Evolutionary conservation across 2,888 invertebrate genomes (phyloP).

Genomic region (Oasisia sp.): DNA sequence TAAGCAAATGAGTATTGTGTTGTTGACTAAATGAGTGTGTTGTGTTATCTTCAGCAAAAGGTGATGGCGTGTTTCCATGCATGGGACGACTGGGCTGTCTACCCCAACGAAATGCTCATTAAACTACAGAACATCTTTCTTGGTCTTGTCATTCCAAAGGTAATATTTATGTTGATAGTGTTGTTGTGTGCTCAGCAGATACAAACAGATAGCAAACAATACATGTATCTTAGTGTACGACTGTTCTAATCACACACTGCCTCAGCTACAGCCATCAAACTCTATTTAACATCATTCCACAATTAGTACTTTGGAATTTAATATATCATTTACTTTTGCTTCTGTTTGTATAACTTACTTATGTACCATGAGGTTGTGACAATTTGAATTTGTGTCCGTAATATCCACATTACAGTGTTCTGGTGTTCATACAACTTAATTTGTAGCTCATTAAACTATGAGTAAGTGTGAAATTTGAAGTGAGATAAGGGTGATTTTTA

Average conservation of each 20-base stretch:
- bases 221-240: not conserved
- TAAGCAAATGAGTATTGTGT: not conserved
- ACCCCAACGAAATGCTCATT: constrained; percentile 90
- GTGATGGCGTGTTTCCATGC: constrained; percentile 90
- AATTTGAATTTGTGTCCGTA: too few species aligned
- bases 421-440: too few species aligned
- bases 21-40: not conserved
- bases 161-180: not conserved
- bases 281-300: not conserved
- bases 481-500: too few species aligned
- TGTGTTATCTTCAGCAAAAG: constrained; percentile 67
- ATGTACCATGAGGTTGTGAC: too few species aligned
- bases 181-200: not conserved
- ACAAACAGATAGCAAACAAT: not conserved
- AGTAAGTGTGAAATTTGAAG: too few species aligned
- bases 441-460: too few species aligned
- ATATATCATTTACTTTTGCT: not conserved
- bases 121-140: constrained; percentile 90
- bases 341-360: not conserved
- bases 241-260: not conserved
- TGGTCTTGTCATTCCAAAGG: constrained; percentile 71
- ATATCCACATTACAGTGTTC: too few species aligned
- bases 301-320: not conserved
- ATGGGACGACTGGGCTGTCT: constrained; percentile 98
- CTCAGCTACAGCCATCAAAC: not conserved